These are phyloP conservation scores for Cynopterus brachyotis DNA, from an alignment of 2,113 vertebrate species.

Conservation along the genomic window DNA sequence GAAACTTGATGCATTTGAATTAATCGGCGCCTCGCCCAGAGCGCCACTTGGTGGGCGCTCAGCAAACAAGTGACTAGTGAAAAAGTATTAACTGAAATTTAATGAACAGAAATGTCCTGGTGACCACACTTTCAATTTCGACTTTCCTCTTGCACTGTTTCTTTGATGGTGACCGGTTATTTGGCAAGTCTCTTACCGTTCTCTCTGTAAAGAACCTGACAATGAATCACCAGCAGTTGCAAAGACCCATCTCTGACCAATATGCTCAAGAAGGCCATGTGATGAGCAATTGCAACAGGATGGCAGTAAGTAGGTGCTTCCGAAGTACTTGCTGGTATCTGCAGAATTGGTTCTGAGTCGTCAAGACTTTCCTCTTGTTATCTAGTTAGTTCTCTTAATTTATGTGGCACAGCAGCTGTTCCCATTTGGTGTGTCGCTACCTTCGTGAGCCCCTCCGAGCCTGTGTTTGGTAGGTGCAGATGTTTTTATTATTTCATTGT, in stretches of 20 bases:
- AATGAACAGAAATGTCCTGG: neutral
- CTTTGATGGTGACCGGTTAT: neutral
- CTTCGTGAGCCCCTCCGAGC: neutral
- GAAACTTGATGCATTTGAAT: neutral
- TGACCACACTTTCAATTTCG: neutral
- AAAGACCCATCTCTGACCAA: neutral
- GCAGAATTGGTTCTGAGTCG: neutral
- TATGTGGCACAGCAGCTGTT: neutral
- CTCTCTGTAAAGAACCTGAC: neutral
- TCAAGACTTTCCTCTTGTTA: neutral
- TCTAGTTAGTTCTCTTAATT: neutral
- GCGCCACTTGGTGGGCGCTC: neutral
- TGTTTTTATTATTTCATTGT: neutral
- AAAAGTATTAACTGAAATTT: neutral
- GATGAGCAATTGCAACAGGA: neutral
- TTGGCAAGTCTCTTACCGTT: neutral
- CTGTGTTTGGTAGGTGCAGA: neutral
- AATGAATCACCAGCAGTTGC: too few species aligned
- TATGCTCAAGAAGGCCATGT: too few species aligned
- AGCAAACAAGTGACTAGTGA: neutral
- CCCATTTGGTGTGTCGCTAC: accelerated
- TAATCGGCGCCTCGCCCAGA: neutral
- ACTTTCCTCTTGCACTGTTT: neutral
- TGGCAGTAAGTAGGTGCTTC: neutral
- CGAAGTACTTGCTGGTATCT: neutral